Base-by-base conservation (phyloP, 2,113 vertebrate species). In the Seriola quinqueradiata region DNA sequence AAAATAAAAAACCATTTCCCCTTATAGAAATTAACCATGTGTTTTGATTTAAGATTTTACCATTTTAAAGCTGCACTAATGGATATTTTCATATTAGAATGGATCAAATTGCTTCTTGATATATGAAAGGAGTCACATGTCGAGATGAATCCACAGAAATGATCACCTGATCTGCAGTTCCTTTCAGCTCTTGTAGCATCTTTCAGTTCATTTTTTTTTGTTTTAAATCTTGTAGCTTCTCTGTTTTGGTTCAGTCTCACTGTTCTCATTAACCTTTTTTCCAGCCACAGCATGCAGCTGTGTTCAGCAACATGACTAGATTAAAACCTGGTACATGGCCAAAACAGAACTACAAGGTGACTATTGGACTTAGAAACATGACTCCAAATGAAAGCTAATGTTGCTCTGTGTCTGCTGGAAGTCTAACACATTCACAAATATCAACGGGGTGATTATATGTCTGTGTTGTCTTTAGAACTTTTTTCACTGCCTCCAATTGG, bases 171-270 rank as follows among this genome's bases (percentile, higher is more conserved):
- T 59, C 5, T 40, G 32, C n/a, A 66, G n/a, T 28, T 57, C 3
- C 10, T 11, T 5, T 25, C n/a, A 57, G 23, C n/a, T 57, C n/a
- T 25, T 57, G 23, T 25, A 25, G 55, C 10, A 13, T 13, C n/a
- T n/a, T 65, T 65, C 21, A 65, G 11, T 42, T 63, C 21, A 17
- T 12, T 55, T 36, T 57, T 70, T 70, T 63, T 64, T 28, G 28
- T 80, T 59, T 65, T 5, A 65, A 61, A 16, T 17, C 21, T 46
- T 46, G 13, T 21, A 65, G 16, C 60, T 79, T 55, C 50, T n/a
- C 19, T 59, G 25, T 38, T 69, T 58, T 69, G n/a, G 14, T 60
- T 60, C 21, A 54, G 52, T 54, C 21, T 54, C 21, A 23, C 52
- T 54, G 52, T 9, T 54, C 14, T 50, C 28, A 67, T n/a, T 10